Evolutionary conservation across 2,113 vertebrate species (phyloP).

Genomic region (Cairina moschata): DNA sequence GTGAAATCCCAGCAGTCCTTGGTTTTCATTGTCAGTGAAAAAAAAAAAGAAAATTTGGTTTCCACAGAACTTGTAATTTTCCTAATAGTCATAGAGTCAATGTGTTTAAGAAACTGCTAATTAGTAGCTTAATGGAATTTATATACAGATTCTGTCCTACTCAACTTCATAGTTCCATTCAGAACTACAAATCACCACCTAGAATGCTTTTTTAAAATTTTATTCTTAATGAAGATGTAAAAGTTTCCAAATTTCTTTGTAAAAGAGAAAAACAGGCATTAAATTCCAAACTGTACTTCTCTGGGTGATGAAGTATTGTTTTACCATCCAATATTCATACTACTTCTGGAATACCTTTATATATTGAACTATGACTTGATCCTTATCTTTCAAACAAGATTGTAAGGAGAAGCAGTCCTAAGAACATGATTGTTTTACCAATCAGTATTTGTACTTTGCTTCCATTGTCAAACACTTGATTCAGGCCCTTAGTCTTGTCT

Average conservation of each 20-base stretch:
- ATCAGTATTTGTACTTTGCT: background rate
- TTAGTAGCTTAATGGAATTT: constrained; percentile 17
- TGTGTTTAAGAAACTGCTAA: background rate
- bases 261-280: background rate
- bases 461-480: background rate
- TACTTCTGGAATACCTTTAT: background rate
- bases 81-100: background rate
- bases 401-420: background rate
- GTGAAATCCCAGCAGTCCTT: background rate
- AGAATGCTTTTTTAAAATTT: background rate
- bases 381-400: background rate
- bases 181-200: background rate
- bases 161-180: background rate
- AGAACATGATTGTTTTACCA: background rate
- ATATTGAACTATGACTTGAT: background rate
- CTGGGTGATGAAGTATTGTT: background rate
- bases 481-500: background rate
- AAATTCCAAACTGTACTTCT: background rate
- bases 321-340: background rate
- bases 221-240: background rate
- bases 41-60: background rate
- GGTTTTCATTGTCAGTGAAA: background rate
- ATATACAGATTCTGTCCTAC: background rate
- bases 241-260: background rate
- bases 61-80: background rate